Base-by-base conservation (phyloP, 2,113 vertebrate species). In the Onychostoma macrolepis region DNA sequence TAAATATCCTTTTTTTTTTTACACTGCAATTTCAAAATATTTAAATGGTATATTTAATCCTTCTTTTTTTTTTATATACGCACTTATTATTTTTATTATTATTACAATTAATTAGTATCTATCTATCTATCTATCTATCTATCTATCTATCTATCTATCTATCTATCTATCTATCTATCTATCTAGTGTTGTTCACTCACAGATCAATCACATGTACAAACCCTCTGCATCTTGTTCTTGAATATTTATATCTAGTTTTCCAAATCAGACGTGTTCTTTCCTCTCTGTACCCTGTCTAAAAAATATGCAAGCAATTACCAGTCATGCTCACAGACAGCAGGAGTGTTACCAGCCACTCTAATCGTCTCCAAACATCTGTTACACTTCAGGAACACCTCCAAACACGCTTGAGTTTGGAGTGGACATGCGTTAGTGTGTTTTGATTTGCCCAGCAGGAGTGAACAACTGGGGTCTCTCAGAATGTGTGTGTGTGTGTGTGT, bases 351-450 rank as follows among this genome's bases (percentile, higher is more conserved):
- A 76, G 69, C 69, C 38, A 48, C 36, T 53, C 24, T 50, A 80
- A 74, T 85, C 79, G 9, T 85, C 78, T 67, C 24, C 77, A 69
- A 83, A 85, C 77, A 28, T 84, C 10, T 48, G 43, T 56, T 48
- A 75, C 43, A 58, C 75, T 79, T 13, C 63, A 79, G 30, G 43
- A 33, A 53, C 76, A 56, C 50, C 41, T 75, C 79, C 38, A 15
- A 48, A 50, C 15, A 10, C 4, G 21, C 33, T 28, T 84, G 45
- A 74, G n/a, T 67, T 43, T 67, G 41, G 61, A 45, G 77, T 75
- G 41, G n/a, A 80, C 24, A 56, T 80, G 77, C 69, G 85, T 33
- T 80, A 30, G 65, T 85, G 28, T 88, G 87, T 75, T 84, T 84
- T n/a, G 83, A 84, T 84, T 56, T 84, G 24, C 69, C 33, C 69